These are phyloP conservation scores for Netelia melanura DNA, from an alignment of 2,888 invertebrate species.

Conservation along the genomic window DNA sequence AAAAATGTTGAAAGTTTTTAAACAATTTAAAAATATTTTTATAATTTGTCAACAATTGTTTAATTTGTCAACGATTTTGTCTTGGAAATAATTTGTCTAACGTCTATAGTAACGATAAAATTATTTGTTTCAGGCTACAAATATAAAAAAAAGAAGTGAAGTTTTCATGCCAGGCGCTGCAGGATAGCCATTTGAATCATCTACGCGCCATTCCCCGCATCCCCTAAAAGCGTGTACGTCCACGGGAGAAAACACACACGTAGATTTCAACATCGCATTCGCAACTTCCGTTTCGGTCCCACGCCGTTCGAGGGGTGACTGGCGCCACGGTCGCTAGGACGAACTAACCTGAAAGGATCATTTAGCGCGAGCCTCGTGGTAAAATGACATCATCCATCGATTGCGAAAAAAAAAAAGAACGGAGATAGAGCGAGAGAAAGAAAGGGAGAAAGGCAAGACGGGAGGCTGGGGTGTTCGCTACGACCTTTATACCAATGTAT, in stretches of 20 bases:
- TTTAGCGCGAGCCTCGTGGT: conserved; percentile 50
- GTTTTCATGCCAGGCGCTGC: conserved; percentile 22
- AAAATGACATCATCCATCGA: conserved; percentile 61
- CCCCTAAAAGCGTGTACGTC: conserved; percentile 20
- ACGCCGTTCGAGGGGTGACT: conserved; percentile 41
- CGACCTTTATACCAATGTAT: conserved; percentile 13
- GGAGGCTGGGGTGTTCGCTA: conserved; percentile 34
- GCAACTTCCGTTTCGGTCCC: conserved; percentile 43
- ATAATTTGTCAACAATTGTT: neutral
- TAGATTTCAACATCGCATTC: conserved; percentile 7
- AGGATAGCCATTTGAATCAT: conserved; percentile 39
- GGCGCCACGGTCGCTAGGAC: conserved; percentile 51
- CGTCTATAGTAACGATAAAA: neutral
- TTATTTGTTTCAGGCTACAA: neutral
- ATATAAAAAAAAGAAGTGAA: conserved; percentile 20
- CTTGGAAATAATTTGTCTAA: too few relatives aligned
- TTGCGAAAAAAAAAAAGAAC: conserved; percentile 19
- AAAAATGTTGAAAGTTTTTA: neutral
- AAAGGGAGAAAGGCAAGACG: neutral
- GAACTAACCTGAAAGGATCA: conserved; percentile 56
- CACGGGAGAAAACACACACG: conserved; percentile 11
- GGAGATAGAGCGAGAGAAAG: neutral
- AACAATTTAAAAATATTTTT: neutral
- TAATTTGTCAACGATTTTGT: neutral
- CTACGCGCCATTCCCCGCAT: conserved; percentile 48